Evolutionary conservation across 2,113 vertebrate species (phyloP).

Genomic region (Daphoenositta chrysoptera): DNA sequence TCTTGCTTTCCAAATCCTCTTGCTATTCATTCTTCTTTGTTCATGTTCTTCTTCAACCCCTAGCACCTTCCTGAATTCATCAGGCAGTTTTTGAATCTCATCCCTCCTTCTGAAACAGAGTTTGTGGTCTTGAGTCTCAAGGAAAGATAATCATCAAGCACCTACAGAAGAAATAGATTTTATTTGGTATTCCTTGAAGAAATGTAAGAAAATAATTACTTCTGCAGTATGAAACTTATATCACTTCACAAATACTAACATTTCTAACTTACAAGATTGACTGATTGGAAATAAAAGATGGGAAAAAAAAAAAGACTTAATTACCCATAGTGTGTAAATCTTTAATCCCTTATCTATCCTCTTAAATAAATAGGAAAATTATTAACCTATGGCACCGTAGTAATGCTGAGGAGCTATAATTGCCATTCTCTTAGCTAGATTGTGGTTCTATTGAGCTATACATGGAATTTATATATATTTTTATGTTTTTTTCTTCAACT

Average conservation of each 20-base stretch:
- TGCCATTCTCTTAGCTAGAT: neutral
- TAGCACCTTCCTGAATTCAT: neutral
- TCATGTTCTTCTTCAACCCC: neutral
- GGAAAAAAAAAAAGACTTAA: neutral
- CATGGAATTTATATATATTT: neutral
- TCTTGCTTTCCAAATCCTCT: neutral
- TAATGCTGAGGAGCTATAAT: neutral
- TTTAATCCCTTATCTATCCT: neutral
- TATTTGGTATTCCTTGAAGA: neutral
- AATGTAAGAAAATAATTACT: neutral
- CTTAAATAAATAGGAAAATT: neutral
- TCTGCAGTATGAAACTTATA: neutral
- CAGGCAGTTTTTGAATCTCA: neutral
- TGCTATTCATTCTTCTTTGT: neutral
- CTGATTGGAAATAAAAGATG: neutral
- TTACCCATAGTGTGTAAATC: neutral
- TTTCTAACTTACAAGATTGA: neutral
- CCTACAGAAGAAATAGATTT: neutral
- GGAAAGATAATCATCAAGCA: neutral
- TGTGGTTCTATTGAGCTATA: neutral
- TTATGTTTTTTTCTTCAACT: neutral
- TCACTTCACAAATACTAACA: neutral
- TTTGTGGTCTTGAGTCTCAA: neutral
- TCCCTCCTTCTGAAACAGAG: neutral
- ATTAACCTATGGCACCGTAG: rapidly evolving